Evolutionary conservation across 2,113 vertebrate species (phyloP).

Genomic region (Tragulus kanchil): DNA sequence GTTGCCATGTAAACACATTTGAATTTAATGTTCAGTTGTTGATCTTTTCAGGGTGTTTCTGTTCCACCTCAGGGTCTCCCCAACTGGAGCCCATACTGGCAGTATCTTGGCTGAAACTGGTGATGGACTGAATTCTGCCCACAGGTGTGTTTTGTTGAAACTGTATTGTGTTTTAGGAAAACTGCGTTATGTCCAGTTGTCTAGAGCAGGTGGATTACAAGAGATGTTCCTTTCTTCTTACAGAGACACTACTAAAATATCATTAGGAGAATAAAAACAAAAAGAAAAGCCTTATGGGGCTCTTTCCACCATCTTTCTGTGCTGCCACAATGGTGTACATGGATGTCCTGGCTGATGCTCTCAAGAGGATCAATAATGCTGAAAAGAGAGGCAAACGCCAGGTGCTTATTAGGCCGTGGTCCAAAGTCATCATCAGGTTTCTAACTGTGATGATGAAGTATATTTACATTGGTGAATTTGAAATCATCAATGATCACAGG

Average conservation of each 20-base stretch:
- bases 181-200: not conserved
- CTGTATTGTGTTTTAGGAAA: not conserved
- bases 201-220: not conserved
- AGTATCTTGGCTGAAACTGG: not conserved
- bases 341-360: too few species aligned
- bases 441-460: too few species aligned
- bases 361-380: too few species aligned
- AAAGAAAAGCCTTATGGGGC: not conserved
- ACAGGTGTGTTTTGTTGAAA: not conserved
- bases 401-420: too few species aligned
- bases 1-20: not conserved
- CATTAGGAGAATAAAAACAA: not conserved
- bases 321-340: too few species aligned
- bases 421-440: too few species aligned
- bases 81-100: not conserved
- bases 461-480: too few species aligned
- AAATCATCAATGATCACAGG: too few species aligned
- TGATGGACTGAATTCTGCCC: not conserved
- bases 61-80: not conserved
- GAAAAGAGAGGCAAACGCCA: too few species aligned
- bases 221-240: not conserved
- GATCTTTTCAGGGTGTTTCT: not conserved
- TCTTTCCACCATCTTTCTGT: too few species aligned
- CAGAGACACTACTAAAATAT: not conserved
- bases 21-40: not conserved